Percentiles rank a stretch among this genome's conserved stretches.
phyloP scores from a whole-genome alignment of 37 sponge, comb jelly and placozoan species.

The Halichondria panicea region DNA sequence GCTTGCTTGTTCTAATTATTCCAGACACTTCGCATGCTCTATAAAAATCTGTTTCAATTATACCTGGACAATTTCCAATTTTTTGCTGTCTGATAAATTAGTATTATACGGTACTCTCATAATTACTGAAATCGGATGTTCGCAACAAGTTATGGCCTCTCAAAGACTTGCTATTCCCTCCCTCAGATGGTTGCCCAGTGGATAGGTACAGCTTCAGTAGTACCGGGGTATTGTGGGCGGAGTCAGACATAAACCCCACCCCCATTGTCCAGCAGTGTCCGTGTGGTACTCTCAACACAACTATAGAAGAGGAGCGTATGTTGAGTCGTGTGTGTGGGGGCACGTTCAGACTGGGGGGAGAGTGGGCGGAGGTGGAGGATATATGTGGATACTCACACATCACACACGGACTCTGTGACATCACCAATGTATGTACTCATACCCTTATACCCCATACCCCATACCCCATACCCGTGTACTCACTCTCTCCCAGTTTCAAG shows the following conservation, averaged over 20 bases:
- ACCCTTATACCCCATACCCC: not conserved
- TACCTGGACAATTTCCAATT: no score
- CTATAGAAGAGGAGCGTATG: not conserved
- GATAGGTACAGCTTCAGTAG: not conserved
- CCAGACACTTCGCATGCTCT: no score
- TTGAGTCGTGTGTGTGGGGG: slow-evolving; percentile 40
- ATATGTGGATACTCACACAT: not conserved
- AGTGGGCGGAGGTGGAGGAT: slow-evolving; percentile 13
- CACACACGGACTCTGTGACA: not conserved
- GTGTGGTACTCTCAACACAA: not conserved
- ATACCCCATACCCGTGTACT: not conserved
- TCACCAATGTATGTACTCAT: not conserved
- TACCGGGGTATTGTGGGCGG: not conserved
- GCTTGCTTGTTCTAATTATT: no score
- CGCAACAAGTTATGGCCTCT: no score
- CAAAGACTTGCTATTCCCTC: not conserved
- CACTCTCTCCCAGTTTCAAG: no score
- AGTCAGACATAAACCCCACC: not conserved
- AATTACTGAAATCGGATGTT: no score
- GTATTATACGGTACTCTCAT: no score
- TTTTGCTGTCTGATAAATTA: no score
- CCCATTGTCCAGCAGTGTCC: not conserved
- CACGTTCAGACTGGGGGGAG: slow-evolving; percentile 22
- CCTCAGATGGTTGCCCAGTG: slow-evolving; percentile 1
- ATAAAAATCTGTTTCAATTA: no score